These are phyloP conservation scores for Hylaeus volcanicus DNA, from an alignment of 1,140 invertebrate genomes.

Conservation along the genomic window DNA sequence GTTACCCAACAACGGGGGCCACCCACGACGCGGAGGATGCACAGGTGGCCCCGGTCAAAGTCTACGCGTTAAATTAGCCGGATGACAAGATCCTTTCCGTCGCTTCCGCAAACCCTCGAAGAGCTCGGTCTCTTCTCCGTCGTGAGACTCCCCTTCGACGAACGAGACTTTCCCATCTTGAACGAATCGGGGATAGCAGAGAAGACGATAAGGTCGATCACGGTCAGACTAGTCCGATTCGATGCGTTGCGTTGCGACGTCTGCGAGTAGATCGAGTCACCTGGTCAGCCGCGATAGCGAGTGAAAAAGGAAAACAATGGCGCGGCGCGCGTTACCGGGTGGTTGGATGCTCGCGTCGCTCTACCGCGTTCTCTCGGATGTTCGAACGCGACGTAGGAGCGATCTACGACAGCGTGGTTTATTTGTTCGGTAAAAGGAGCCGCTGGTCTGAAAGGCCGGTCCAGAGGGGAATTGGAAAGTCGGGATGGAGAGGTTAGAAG, in stretches of 20 bases:
- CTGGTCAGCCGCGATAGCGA: too few species aligned
- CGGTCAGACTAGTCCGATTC: too few species aligned
- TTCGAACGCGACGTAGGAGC: too few species aligned
- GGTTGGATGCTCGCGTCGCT: too few species aligned
- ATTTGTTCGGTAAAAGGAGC: constrained; percentile 53
- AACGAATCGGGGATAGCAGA: too few species aligned
- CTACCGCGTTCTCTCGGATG: too few species aligned
- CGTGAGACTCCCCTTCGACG: background rate
- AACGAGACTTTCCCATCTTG: too few species aligned
- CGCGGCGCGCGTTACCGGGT: too few species aligned
- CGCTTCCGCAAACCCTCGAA: constrained; percentile 26
- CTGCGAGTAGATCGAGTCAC: too few species aligned
- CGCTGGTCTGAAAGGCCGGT: constrained; percentile 27
- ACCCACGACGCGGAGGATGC: constrained; percentile 56
- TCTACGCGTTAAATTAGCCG: constrained; percentile 19
- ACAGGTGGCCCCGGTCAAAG: constrained; percentile 64
- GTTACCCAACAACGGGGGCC: constrained; percentile 52
- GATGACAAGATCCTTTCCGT: constrained; percentile 20
- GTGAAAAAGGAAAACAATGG: too few species aligned
- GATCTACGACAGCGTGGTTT: constrained; percentile 5
- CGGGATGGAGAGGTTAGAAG: constrained; percentile 19
- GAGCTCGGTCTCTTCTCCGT: background rate
- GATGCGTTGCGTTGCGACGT: too few species aligned
- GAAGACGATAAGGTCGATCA: too few species aligned
- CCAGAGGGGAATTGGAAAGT: background rate